Evolutionary conservation across 2,113 vertebrate genomes (phyloP).

Genomic region (Herpailurus yagouaroundi): DNA sequence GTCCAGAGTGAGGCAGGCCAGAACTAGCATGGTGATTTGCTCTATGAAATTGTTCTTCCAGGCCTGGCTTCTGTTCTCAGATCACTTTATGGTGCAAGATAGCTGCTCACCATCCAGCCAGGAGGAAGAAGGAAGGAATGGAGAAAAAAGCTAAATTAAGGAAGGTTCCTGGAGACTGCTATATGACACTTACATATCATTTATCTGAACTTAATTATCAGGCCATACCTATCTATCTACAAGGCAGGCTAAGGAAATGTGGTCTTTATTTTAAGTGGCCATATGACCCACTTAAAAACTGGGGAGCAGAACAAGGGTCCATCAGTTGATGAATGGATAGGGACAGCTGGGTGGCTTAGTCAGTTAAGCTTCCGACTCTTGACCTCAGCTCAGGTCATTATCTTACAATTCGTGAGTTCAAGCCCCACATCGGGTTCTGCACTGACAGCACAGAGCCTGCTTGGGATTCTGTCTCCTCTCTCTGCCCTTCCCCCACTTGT

Average conservation of each 20-base stretch:
- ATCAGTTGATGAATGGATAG: background rate
- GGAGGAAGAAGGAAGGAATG: background rate
- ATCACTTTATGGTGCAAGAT: background rate
- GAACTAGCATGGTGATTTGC: background rate
- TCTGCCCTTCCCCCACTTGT: too few relatives aligned
- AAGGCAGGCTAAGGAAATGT: background rate
- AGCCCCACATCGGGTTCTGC: too few relatives aligned
- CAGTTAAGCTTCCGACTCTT: too few relatives aligned
- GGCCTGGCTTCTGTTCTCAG: background rate
- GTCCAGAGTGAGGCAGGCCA: background rate
- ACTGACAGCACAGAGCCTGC: too few relatives aligned
- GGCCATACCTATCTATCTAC: background rate
- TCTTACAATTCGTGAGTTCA: too few relatives aligned
- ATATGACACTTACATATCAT: background rate
- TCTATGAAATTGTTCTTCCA: background rate
- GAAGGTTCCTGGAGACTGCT: background rate
- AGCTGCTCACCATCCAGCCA: background rate
- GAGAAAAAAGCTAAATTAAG: slow-evolving; percentile 33
- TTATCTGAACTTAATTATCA: background rate
- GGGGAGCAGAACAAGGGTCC: background rate
- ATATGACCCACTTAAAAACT: background rate
- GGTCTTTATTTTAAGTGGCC: background rate
- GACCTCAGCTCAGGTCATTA: too few relatives aligned
- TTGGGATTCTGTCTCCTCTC: too few relatives aligned
- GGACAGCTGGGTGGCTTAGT: too few relatives aligned